Conservation (phyloP, 2,888 invertebrate genomes). For the Hedychridium roseum region DNA sequence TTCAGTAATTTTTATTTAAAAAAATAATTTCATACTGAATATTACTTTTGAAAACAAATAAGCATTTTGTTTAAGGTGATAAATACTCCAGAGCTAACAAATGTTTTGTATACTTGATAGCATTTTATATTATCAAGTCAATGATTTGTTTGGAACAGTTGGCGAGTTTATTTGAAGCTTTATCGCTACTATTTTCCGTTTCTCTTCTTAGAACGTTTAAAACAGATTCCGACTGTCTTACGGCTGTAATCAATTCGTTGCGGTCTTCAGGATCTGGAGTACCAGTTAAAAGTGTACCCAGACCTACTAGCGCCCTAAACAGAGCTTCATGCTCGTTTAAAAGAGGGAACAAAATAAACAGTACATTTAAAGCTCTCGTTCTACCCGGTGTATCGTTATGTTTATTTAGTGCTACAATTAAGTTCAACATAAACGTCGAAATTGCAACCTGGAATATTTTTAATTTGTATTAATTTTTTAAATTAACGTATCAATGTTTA, state of each 20-base stretch:
- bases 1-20: too few species aligned
- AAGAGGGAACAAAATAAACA: conserved; percentile 67
- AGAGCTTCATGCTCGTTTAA: conserved; percentile 77
- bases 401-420: conserved; percentile 72
- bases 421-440: conserved; percentile 76
- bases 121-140: conserved; percentile 48
- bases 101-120: too few species aligned
- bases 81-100: too few species aligned
- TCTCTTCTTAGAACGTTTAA: conserved; percentile 43
- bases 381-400: conserved; percentile 66
- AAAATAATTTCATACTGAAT: too few species aligned
- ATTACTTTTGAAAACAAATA: too few species aligned
- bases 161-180: conserved; percentile 44
- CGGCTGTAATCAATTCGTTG: conserved; percentile 42
- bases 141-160: conserved; percentile 56
- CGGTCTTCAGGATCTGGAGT: conserved; percentile 57
- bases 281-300: conserved; percentile 75
- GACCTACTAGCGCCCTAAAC: conserved; percentile 78
- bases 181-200: conserved; percentile 40
- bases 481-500: not conserved
- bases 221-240: conserved; percentile 46
- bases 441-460: conserved; percentile 73
- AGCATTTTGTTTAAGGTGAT: too few species aligned
- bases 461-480: not conserved
- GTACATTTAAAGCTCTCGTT: conserved; percentile 66